Evolutionary conservation across 2,888 invertebrate species (phyloP).

Genomic region (Sarcophaga carnaria): DNA sequence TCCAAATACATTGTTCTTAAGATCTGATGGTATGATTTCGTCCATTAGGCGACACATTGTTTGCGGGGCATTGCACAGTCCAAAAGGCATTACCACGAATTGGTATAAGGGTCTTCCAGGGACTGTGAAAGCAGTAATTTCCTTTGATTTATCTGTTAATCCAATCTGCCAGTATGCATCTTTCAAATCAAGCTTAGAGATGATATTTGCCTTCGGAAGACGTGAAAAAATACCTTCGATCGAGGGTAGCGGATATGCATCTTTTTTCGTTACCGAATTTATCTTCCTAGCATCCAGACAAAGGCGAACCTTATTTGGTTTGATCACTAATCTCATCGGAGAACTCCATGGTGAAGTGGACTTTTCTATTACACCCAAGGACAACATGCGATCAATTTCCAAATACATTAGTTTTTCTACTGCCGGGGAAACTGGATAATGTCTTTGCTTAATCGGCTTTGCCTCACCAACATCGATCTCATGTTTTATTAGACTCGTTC

Average conservation of each 20-base stretch:
- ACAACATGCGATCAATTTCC: constrained; percentile 76
- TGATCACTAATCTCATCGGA: constrained; percentile 73
- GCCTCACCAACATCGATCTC: background rate
- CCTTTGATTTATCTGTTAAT: constrained; percentile 41
- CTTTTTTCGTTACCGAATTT: constrained; percentile 71
- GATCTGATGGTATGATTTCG: constrained; percentile 47
- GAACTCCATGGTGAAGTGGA: constrained; percentile 74
- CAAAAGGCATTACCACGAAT: constrained; percentile 66
- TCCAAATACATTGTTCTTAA: constrained; percentile 58
- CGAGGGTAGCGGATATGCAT: constrained; percentile 66
- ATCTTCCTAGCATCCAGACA: constrained; percentile 74
- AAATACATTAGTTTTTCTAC: constrained; percentile 43
- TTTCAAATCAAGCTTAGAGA: constrained; percentile 63
- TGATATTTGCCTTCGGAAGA: constrained; percentile 50
- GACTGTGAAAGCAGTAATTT: constrained; percentile 62
- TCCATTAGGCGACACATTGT: constrained; percentile 64
- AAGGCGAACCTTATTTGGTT: constrained; percentile 71
- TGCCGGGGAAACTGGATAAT: too few relatives aligned
- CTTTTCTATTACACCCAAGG: constrained; percentile 73
- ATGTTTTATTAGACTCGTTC: constrained; percentile 56
- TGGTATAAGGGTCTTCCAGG: constrained; percentile 67
- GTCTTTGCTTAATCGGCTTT: too few relatives aligned
- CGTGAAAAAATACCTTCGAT: constrained; percentile 66
- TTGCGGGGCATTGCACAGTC: constrained; percentile 57
- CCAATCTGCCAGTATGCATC: constrained; percentile 68